Percentiles rank a stretch among this genome's conserved stretches.
These are phyloP conservation scores for Apodemus speciosus DNA, from an alignment of 2,113 vertebrate species.

Conservation along the genomic window DNA sequence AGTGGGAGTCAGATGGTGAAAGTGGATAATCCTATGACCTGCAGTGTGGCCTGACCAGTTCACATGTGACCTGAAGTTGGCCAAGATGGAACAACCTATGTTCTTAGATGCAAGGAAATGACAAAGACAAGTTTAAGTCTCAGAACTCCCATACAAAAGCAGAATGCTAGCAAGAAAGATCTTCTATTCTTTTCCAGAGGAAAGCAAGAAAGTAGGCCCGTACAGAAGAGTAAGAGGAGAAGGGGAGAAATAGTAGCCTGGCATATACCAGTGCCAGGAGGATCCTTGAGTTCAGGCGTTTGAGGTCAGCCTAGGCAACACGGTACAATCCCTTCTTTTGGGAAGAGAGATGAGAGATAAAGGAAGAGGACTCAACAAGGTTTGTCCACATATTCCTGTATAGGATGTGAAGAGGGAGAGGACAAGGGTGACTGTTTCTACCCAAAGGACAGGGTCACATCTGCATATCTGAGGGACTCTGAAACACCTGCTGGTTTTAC, in stretches of 20 bases:
- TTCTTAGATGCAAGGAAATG: neutral
- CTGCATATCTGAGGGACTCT: neutral
- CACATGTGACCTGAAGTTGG: neutral
- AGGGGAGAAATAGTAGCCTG: conserved; percentile 2
- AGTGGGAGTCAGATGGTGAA: neutral
- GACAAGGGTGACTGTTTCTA: neutral
- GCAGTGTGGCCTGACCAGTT: neutral
- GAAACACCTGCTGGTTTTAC: neutral
- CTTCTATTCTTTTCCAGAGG: neutral
- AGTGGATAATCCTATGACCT: neutral
- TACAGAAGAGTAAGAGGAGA: neutral
- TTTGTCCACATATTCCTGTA: neutral
- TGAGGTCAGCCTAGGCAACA: neutral
- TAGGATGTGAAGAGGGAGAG: neutral
- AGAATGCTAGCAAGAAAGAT: neutral
- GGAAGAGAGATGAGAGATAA: neutral
- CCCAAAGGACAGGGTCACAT: neutral
- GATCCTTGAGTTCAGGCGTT: neutral
- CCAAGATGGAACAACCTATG: neutral
- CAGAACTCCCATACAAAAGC: neutral
- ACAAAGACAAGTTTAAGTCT: neutral
- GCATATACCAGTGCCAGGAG: neutral
- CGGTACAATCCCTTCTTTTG: neutral
- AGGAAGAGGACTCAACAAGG: neutral
- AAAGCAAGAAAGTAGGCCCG: neutral